A percentile compares a stretch with the other conserved stretches of the same genome.
Evolutionary conservation across 1,140 invertebrate genomes (phyloP).

Genomic region (Chrysopa pallens): DNA sequence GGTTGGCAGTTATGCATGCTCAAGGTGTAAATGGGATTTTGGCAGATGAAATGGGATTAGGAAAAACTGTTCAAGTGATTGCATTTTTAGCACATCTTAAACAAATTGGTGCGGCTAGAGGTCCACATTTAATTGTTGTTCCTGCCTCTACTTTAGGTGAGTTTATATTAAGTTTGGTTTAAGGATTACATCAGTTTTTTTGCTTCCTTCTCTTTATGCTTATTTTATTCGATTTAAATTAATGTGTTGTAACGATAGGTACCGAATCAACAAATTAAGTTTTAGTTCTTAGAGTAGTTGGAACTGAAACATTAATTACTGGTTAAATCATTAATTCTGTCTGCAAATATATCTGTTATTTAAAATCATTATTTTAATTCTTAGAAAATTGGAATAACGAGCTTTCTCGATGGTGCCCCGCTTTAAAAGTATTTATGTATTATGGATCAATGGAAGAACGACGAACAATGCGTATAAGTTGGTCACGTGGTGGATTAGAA

Average conservation of each 20-base stretch:
- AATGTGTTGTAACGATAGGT: too few species aligned
- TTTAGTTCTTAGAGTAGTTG: conserved; percentile 1
- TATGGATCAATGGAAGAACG: conserved; percentile 77
- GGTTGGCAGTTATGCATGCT: conserved; percentile 76
- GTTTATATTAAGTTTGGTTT: too few species aligned
- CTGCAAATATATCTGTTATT: neutral
- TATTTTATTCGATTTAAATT: too few species aligned
- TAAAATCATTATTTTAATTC: conserved; percentile 7
- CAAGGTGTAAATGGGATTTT: conserved; percentile 88
- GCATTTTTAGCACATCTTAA: conserved; percentile 78
- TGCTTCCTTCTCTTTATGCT: too few species aligned
- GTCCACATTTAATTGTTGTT: conserved; percentile 77
- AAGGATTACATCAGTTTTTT: too few species aligned
- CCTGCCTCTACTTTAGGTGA: conserved; percentile 78
- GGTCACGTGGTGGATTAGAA: conserved; percentile 54
- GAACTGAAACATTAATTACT: conserved; percentile 1
- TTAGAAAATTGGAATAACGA: conserved; percentile 80
- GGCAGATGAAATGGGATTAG: conserved; percentile 79
- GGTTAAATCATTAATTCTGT: neutral
- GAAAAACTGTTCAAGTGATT: conserved; percentile 83
- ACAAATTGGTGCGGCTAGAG: conserved; percentile 44
- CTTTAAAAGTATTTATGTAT: conserved; percentile 64
- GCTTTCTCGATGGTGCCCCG: conserved; percentile 68
- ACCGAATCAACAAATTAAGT: too few species aligned
- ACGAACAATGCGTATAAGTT: conserved; percentile 50